Base-by-base conservation (phyloP, 2,113 vertebrate genomes). In the Xiphophorus couchianus region DNA sequence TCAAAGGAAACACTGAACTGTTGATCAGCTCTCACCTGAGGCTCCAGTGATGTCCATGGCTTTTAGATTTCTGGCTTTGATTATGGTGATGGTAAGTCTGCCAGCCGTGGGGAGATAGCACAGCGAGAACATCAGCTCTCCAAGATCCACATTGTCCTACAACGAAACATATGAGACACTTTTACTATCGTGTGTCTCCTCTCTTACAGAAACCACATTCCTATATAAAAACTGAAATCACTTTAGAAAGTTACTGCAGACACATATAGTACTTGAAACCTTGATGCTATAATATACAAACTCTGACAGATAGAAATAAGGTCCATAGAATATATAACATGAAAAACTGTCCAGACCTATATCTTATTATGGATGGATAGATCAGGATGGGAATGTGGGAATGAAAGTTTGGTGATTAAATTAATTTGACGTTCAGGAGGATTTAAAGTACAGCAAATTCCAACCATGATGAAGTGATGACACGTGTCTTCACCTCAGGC, bases 11-110 rank as follows among this genome's bases (percentile, higher is more conserved):
- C 14, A 17, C 17, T 19, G 14, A 6, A 48, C 44, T 9, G 62
- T 35, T 25, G 27, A 63, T 71, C 30, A 29, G 31, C 39, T 65
- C 87, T 61, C 81, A 94, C 94, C 91, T 89, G 98, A 99, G 86
- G 97, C 98, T 93, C 98, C 98, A 5, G 98, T 99, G 93, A 99
- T 99, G 93, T 99, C 98, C 98, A 99, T 99, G 88, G 98, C 98
- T 93, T 99, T 99, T 84, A 99, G 94, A 86, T 99, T 99, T 90
- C 98, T 96, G 87, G 97, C 98, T 94, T 99, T 99, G 94, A 99
- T 98, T 91, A 99, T 95, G 27, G 98, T 99, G 89, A 99, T 97
- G 75, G 98, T 99, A 84, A 99, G 95, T 86, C 98, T 96, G 74
- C 97, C 98, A 64, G 98, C 98, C 63, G 98, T 98, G 74, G 98